Evolutionary conservation across 2,797 vertebrate genomes (phyloP).

Genomic region (Sebastes variabilis): DNA sequence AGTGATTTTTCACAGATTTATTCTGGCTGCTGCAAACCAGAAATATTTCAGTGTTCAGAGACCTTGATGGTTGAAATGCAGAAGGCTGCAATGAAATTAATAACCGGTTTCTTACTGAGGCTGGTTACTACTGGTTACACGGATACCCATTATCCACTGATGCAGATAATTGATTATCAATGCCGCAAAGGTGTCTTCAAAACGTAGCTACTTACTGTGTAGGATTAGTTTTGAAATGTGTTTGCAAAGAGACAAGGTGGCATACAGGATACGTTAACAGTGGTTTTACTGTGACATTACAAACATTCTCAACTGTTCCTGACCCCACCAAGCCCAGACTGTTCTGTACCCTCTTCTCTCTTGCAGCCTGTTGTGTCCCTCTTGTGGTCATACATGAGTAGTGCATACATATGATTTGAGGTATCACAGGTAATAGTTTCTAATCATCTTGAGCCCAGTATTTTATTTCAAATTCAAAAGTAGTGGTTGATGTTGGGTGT

Average conservation of each 20-base stretch:
- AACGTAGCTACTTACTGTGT: background rate
- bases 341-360: background rate
- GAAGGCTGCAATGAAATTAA: background rate
- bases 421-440: background rate
- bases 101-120: background rate
- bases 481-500: background rate
- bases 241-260: background rate
- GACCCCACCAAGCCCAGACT: background rate
- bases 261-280: background rate
- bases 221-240: background rate
- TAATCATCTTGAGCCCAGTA: background rate
- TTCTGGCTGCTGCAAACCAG: background rate
- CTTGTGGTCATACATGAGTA: constrained; percentile 45
- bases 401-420: background rate
- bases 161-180: background rate
- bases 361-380: constrained; percentile 30
- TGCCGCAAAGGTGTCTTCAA: background rate
- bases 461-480: background rate
- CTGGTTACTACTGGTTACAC: background rate
- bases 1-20: background rate
- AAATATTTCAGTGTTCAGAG: background rate
- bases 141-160: background rate
- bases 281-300: too few relatives aligned
- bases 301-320: background rate
- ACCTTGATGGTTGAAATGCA: background rate